phyloP scores from a whole-genome alignment of 2,113 vertebrate species.

The Puffinus mauretanicus region DNA sequence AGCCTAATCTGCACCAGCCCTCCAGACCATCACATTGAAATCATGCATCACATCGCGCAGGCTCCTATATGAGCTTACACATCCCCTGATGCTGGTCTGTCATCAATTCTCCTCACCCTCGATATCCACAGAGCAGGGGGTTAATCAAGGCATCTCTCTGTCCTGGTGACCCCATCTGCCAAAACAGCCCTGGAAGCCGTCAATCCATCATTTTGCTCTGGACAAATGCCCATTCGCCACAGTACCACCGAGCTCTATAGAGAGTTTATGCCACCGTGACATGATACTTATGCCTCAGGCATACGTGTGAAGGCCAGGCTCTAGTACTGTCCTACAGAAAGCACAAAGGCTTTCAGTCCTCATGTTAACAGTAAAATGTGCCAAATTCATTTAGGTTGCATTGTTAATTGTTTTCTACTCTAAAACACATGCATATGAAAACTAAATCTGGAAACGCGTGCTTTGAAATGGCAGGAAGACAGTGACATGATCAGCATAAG shows the following conservation, averaged over 20 bases:
- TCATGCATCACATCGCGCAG: fast-evolving
- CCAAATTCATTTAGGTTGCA: not conserved
- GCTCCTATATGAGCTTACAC: fast-evolving
- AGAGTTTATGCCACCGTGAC: fast-evolving
- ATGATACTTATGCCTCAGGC: not conserved
- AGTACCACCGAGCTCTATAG: fast-evolving
- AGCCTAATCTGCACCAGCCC: not conserved
- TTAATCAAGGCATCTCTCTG: not conserved
- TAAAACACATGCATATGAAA: not conserved
- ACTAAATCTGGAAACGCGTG: not conserved
- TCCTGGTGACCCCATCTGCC: not conserved
- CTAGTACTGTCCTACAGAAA: not conserved
- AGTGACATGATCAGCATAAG: not conserved
- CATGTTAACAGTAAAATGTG: fast-evolving
- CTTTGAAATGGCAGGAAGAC: not conserved
- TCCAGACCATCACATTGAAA: not conserved
- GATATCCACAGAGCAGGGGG: not conserved
- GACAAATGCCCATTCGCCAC: not conserved
- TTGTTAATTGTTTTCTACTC: not conserved
- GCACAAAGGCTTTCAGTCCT: not conserved
- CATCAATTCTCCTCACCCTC: not conserved
- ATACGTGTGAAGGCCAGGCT: not conserved
- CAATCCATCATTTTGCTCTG: not conserved
- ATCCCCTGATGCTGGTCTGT: not conserved
- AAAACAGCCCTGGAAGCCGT: not conserved